These are phyloP conservation scores for Pipa parva DNA, from an alignment of 2,113 vertebrate species.

Conservation along the genomic window DNA sequence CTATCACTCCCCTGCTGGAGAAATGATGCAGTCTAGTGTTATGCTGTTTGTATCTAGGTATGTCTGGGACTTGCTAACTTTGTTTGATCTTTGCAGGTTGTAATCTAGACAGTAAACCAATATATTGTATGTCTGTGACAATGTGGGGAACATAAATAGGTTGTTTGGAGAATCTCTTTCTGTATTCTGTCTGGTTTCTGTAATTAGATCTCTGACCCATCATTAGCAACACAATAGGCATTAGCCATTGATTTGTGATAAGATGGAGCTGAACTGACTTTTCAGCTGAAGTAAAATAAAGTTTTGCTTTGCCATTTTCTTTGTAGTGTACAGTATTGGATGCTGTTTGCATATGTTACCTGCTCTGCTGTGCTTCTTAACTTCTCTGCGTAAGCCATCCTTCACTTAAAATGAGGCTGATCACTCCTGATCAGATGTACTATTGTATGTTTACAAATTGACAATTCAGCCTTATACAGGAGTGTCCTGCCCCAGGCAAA, in stretches of 20 bases:
- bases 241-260: background rate
- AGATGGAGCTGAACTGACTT: background rate
- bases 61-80: background rate
- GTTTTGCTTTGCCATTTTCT: background rate
- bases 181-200: background rate
- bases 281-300: too few species aligned
- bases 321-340: too few species aligned
- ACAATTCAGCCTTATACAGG: too few species aligned
- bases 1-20: too few species aligned
- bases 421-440: too few species aligned
- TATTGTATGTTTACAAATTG: too few species aligned
- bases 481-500: too few species aligned
- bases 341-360: too few species aligned
- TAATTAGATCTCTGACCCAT: background rate
- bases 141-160: slow-evolving; percentile 6
- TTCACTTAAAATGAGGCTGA: too few species aligned
- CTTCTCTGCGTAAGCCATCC: too few species aligned
- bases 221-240: slow-evolving; percentile 1
- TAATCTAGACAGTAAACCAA: background rate
- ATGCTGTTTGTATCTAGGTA: background rate
- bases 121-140: background rate
- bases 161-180: background rate
- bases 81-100: slow-evolving; percentile 1
- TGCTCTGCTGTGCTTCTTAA: too few species aligned
- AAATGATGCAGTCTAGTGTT: background rate